Conservation (phyloP, 92 coral and sea anemone species). For the Ricordea florida region DNA sequence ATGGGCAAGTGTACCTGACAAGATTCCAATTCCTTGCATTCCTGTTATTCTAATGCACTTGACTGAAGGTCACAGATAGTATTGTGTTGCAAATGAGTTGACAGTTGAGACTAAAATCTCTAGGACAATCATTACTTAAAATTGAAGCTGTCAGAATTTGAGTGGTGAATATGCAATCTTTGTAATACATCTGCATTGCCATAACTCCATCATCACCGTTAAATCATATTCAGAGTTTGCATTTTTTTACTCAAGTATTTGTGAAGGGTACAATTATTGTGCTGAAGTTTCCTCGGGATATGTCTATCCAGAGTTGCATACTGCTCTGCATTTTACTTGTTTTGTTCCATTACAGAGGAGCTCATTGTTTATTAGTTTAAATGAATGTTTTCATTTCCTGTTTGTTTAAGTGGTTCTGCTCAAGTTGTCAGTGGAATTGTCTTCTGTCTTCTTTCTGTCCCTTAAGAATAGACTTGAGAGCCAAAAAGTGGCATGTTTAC, state of each 20-base stretch:
- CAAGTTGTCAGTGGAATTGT: no score
- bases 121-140: background rate
- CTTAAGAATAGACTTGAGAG: background rate
- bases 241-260: no score
- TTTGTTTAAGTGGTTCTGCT: background rate
- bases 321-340: background rate
- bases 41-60: background rate
- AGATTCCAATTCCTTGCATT: background rate
- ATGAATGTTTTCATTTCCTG: conserved; percentile 33
- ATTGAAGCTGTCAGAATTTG: background rate
- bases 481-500: background rate
- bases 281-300: no score
- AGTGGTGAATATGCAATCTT: no score
- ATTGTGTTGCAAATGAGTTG: conserved; percentile 33
- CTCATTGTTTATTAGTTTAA: background rate
- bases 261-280: no score
- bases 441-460: background rate
- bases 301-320: no score
- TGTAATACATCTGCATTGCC: no score
- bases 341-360: conserved; percentile 15
- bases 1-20: background rate
- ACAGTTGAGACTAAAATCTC: background rate
- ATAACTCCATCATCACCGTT: no score
- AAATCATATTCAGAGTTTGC: no score
- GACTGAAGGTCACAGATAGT: background rate